A percentile compares a stretch with the other conserved stretches of the same genome.
Evolutionary conservation across 2,113 vertebrate species (phyloP).

Genomic region (Origma solitaria): DNA sequence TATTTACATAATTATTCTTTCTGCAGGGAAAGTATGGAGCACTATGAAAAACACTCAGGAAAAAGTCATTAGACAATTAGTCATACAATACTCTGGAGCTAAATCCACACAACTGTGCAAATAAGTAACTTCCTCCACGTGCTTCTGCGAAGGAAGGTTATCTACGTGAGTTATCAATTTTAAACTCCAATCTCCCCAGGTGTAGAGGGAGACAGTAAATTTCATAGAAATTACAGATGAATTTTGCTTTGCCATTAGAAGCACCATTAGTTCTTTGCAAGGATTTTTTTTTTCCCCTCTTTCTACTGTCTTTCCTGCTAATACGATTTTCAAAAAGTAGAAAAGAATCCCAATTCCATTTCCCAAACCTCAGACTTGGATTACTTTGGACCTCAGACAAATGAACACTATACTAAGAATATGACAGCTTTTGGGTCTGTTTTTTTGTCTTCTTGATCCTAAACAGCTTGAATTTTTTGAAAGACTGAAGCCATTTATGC

Average conservation of each 20-base stretch:
- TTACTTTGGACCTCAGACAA: background rate
- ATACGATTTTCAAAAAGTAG: background rate
- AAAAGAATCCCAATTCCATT: background rate
- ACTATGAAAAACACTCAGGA: background rate
- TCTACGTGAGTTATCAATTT: background rate
- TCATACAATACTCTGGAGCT: constrained; percentile 15
- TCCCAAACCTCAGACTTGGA: background rate
- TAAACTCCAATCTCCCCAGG: background rate
- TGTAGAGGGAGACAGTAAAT: background rate
- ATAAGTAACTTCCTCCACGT: background rate
- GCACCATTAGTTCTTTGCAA: background rate
- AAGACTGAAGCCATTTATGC: background rate
- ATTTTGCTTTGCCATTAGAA: background rate
- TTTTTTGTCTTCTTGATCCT: background rate
- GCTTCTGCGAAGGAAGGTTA: background rate
- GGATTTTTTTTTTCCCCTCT: background rate
- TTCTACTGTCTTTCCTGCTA: background rate
- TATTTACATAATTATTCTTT: constrained; percentile 67
- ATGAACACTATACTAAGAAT: background rate
- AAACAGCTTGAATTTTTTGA: background rate
- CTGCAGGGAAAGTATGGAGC: constrained; percentile 29
- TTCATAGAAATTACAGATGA: background rate
- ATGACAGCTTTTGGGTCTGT: background rate
- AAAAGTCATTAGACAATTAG: constrained; percentile 42
- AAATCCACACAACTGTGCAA: constrained; percentile 10